These are phyloP conservation scores for Lepidochitona cinerea DNA, from an alignment of 2,888 invertebrate species.

Conservation along the genomic window DNA sequence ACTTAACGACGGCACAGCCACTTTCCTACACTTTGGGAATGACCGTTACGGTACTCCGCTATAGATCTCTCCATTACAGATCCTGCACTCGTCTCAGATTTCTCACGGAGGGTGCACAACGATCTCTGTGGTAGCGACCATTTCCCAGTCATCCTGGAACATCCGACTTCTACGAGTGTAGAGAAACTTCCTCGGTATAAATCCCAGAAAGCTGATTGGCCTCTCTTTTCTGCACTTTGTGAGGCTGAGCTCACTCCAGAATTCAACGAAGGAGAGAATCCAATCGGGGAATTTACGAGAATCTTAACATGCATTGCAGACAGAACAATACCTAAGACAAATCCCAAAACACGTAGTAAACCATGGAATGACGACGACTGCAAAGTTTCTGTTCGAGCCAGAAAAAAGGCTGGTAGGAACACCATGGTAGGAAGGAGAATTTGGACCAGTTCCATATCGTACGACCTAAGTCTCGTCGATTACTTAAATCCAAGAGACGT, in stretches of 20 bases:
- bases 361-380: neutral
- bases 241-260: too few relatives aligned
- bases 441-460: too few relatives aligned
- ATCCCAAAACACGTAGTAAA: neutral
- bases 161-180: neutral
- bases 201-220: neutral
- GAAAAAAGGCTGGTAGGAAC: constrained; percentile 4
- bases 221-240: neutral
- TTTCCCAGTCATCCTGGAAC: neutral
- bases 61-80: too few relatives aligned
- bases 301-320: too few relatives aligned
- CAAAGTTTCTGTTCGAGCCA: too few relatives aligned
- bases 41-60: too few relatives aligned
- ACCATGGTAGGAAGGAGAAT: too few relatives aligned
- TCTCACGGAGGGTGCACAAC: neutral
- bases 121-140: neutral
- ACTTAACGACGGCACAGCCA: too few relatives aligned
- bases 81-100: too few relatives aligned
- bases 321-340: neutral
- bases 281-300: too few relatives aligned
- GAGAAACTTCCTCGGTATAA: neutral
- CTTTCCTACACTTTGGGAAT: too few relatives aligned
- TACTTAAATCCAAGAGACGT: neutral
- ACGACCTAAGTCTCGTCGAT: neutral
- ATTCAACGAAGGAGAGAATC: too few relatives aligned